A percentile compares a stretch with the other conserved stretches of the same genome.
Evolutionary conservation across 2,113 vertebrate genomes (phyloP).

Genomic region (Zosterops pallidus): DNA sequence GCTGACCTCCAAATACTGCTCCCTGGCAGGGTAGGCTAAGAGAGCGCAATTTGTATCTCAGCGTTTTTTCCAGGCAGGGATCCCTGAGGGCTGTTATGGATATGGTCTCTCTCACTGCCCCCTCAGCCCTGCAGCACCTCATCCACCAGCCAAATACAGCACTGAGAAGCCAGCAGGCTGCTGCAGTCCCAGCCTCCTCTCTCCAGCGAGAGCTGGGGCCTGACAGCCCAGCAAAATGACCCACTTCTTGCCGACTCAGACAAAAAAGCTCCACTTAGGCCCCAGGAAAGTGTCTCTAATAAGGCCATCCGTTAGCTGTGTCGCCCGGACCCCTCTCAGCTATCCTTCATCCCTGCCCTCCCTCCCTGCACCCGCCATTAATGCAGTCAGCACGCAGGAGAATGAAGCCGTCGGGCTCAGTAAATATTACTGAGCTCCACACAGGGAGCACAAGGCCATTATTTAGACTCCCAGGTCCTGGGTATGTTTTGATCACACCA

Average conservation of each 20-base stretch:
- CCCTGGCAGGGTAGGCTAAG: neutral
- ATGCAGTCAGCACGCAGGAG: conserved; percentile 70
- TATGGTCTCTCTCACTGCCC: neutral
- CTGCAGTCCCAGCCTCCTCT: conserved; percentile 44
- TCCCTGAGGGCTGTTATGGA: neutral
- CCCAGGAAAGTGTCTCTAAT: conserved; percentile 80
- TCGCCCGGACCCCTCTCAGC: conserved; percentile 64
- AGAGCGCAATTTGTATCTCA: neutral
- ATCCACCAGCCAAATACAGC: neutral
- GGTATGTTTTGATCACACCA: conserved; percentile 70
- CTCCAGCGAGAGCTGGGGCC: conserved; percentile 44
- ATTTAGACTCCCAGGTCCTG: conserved; percentile 69
- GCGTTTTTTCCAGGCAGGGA: neutral
- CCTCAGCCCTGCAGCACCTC: neutral
- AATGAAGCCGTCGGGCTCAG: conserved; percentile 77
- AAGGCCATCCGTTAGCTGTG: conserved; percentile 77
- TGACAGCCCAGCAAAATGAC: conserved; percentile 79
- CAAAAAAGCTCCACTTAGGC: conserved; percentile 77
- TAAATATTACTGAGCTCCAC: conserved; percentile 76
- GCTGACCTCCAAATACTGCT: neutral
- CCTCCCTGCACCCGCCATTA: conserved; percentile 76
- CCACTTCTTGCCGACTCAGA: conserved; percentile 80
- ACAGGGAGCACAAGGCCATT: conserved; percentile 66
- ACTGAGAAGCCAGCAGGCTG: conserved; percentile 23
- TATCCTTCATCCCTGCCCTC: conserved; percentile 75